phyloP scores from a whole-genome alignment of 1,140 invertebrate species.

The Drosophila paulistorum region DNA sequence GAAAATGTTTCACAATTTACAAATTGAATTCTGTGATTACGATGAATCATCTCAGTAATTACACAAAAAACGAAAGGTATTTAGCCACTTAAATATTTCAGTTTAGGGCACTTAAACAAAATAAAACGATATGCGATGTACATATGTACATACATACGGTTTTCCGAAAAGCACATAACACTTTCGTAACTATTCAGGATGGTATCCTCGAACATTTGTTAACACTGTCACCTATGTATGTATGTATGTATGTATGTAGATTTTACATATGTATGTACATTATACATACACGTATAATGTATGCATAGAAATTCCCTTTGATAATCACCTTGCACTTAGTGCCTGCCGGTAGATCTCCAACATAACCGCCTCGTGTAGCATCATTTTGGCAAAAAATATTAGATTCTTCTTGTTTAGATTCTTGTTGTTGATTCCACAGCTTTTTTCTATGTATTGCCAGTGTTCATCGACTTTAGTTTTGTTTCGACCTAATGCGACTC shows the following conservation, averaged over 20 bases:
- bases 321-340: conserved; percentile 80
- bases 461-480: neutral
- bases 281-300: neutral
- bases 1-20: too few species aligned
- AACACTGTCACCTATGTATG: neutral
- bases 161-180: too few species aligned
- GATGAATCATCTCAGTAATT: too few species aligned
- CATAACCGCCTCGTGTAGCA: conserved; percentile 83
- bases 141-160: too few species aligned
- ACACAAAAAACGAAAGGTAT: too few species aligned
- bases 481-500: too few species aligned
- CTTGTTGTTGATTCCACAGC: neutral
- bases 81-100: too few species aligned
- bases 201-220: neutral
- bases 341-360: conserved; percentile 83
- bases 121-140: too few species aligned
- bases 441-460: neutral
- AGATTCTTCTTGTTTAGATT: neutral
- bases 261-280: too few species aligned
- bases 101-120: too few species aligned
- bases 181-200: too few species aligned
- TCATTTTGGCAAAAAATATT: conserved; percentile 65
- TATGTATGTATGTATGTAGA: neutral
- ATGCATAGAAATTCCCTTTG: neutral
- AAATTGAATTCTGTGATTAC: too few species aligned